These are phyloP conservation scores for Gymnogyps californianus DNA, from an alignment of 2,113 vertebrate species.

Conservation along the genomic window DNA sequence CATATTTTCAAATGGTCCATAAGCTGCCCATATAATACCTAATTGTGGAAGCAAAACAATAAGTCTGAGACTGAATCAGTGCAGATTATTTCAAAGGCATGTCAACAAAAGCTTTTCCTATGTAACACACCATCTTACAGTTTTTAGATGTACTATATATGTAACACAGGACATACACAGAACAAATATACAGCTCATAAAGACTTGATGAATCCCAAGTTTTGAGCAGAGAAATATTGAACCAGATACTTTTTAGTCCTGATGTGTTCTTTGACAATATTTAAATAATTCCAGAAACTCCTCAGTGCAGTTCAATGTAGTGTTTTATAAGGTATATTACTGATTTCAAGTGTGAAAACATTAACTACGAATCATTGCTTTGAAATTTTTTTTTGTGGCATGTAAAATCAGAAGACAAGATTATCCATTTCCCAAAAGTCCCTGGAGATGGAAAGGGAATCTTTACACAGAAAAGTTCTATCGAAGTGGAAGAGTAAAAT, in stretches of 20 bases:
- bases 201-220: neutral
- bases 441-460: neutral
- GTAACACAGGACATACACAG: neutral
- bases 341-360: neutral
- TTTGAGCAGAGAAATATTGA: neutral
- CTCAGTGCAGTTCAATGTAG: neutral
- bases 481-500: neutral
- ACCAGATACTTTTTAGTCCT: neutral
- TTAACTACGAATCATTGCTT: neutral
- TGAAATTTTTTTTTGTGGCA: neutral
- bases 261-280: neutral
- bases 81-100: neutral
- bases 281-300: neutral
- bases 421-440: neutral
- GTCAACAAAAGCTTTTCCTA: neutral
- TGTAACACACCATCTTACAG: rapidly evolving
- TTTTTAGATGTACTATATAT: neutral
- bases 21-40: neutral
- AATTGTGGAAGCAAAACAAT: neutral
- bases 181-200: neutral
- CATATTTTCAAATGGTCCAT: neutral
- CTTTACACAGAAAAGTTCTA: neutral
- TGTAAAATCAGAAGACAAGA: neutral
- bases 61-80: neutral
- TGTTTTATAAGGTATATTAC: neutral